Conservation (phyloP, 2,888 invertebrate genomes). For the Netelia melanura region DNA sequence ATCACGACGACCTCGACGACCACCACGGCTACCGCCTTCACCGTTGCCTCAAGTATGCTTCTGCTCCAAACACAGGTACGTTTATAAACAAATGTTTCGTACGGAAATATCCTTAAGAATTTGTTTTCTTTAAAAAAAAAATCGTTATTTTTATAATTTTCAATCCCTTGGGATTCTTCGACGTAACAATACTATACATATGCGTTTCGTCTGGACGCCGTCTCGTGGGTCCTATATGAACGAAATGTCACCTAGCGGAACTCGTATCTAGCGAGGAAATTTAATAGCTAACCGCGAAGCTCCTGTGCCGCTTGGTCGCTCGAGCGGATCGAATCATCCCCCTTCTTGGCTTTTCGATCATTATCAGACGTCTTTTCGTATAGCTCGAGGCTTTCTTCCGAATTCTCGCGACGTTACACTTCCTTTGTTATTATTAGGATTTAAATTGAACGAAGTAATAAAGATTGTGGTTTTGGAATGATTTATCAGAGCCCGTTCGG, state of each 20-base stretch:
- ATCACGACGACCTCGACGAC: constrained; percentile 85
- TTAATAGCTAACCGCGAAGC: constrained; percentile 74
- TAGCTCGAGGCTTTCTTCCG: no score
- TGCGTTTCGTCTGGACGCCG: constrained; percentile 55
- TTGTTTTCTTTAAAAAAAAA: not conserved
- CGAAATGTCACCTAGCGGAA: constrained; percentile 82
- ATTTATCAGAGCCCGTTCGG: constrained; percentile 90
- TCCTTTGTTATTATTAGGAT: not conserved
- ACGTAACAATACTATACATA: no score
- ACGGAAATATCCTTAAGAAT: not conserved
- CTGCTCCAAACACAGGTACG: constrained; percentile 96
- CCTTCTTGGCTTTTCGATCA: no score
- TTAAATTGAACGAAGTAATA: not conserved
- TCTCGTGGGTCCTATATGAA: constrained; percentile 78
- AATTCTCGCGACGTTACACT: not conserved
- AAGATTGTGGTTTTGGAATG: constrained; percentile 9
- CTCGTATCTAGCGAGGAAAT: constrained; percentile 74
- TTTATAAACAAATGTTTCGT: constrained; percentile 77
- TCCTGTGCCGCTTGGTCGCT: no score
- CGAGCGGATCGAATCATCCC: no score
- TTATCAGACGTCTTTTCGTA: no score
- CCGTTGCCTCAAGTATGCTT: constrained; percentile 94
- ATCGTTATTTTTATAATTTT: not conserved
- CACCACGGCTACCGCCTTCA: constrained; percentile 87
- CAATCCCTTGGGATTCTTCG: not conserved